These are phyloP conservation scores for Aradophagus sp. DNA, from an alignment of 1,140 invertebrate species.

Conservation along the genomic window DNA sequence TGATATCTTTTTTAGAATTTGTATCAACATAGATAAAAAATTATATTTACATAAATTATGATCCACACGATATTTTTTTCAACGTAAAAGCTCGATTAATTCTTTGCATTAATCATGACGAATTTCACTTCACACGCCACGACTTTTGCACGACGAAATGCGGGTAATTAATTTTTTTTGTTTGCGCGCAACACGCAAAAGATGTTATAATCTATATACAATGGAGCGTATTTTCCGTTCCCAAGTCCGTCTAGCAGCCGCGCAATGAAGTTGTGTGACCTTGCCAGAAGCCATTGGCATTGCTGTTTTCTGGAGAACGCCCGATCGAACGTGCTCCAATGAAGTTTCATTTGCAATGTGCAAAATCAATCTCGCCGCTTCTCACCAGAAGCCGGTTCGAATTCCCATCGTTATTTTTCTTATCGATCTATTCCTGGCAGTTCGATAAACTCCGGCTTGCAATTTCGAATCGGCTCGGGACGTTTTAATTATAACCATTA, in stretches of 20 bases:
- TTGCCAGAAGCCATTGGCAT: conserved; percentile 55
- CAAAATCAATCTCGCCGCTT: conserved; percentile 16
- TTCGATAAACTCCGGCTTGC: too few species aligned
- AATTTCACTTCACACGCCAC: conserved; percentile 34
- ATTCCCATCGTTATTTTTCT: not conserved
- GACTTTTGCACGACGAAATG: conserved; percentile 7
- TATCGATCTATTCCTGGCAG: too few species aligned
- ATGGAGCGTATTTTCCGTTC: conserved; percentile 49
- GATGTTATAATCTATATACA: conserved; percentile 51
- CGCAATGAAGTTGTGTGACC: conserved; percentile 45
- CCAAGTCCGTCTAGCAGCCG: conserved; percentile 35
- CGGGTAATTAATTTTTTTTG: conserved; percentile 37
- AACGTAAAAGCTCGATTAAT: too few species aligned
- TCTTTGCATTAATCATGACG: too few species aligned
- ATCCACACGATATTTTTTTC: too few species aligned
- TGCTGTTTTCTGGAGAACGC: conserved; percentile 42
- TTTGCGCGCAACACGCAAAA: conserved; percentile 18
- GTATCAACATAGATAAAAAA: too few species aligned
- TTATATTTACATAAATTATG: too few species aligned
- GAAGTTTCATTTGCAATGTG: conserved; percentile 15
- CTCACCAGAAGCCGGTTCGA: not conserved
- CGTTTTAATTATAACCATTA: too few species aligned
- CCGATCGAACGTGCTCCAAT: conserved; percentile 16
- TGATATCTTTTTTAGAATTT: too few species aligned
- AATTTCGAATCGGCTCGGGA: too few species aligned